Evolutionary conservation across 2,888 invertebrate species (phyloP).

Genomic region (Thymelicus lineola): DNA sequence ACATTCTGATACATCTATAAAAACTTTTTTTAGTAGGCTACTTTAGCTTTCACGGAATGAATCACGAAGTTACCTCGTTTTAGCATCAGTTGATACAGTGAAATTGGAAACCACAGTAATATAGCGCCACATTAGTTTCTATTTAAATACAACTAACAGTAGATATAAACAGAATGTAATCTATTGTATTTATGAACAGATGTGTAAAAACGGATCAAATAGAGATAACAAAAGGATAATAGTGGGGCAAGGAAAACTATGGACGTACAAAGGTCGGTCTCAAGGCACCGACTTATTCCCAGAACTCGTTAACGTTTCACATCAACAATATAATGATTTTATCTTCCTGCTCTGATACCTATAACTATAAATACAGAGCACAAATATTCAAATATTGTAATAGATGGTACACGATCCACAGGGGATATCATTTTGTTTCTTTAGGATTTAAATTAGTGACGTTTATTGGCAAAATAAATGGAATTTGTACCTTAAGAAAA

Average conservation of each 20-base stretch:
- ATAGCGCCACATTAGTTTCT: background rate
- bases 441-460: too few species aligned
- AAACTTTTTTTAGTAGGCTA: too few species aligned
- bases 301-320: conserved; percentile 71
- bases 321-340: conserved; percentile 63
- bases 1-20: too few species aligned
- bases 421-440: background rate
- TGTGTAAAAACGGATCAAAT: conserved; percentile 39
- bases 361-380: background rate
- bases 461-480: too few species aligned
- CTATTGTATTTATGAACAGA: conserved; percentile 5
- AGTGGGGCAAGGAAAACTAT: conserved; percentile 37
- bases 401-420: background rate
- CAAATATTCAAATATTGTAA: conserved; percentile 3
- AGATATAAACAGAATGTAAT: background rate
- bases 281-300: conserved; percentile 63
- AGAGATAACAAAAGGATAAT: conserved; percentile 56
- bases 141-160: background rate
- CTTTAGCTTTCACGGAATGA: too few species aligned
- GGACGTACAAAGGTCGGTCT: conserved; percentile 60
- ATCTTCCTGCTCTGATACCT: conserved; percentile 50
- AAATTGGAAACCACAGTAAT: too few species aligned
- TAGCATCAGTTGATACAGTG: too few species aligned
- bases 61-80: too few species aligned
- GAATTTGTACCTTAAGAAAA: too few species aligned